Base-by-base conservation (phyloP, 2,113 vertebrate species). In the Felis chaus region DNA sequence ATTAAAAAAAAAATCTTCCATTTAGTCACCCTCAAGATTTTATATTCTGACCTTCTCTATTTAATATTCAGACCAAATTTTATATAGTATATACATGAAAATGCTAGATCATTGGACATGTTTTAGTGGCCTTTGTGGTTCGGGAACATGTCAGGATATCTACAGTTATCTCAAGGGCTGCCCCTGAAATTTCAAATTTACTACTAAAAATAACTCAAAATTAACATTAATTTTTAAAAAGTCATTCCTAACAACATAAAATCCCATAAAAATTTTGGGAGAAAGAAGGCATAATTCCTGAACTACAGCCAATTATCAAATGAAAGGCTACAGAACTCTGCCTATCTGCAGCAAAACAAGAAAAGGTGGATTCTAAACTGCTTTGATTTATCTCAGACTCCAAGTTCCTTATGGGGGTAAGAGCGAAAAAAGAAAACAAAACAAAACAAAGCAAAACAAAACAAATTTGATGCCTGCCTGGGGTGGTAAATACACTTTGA, bases 191-290 rank as follows among this genome's bases (percentile, higher is more conserved):
- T 96, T 89, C 41, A 96, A 82, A 93, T 89, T 93, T 68, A 69
- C 80, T 74, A 45, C 10, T 91, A 86, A 86, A 95, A 95, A 74
- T 53, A 80, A 94, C n/a, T 95, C 36, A 95, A 57, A 92, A 83
- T 87, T 69, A 65, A 94, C 4, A 92, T 69, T 63, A 82, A 95
- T 63, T 33, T 29, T 5, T 36, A 82, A 97, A 89, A 53, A 23
- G 6, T 10, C 21, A 88, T 39, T 85, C 27, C 48, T 33, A 83
- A 82, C 19, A 73, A 95, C 92, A 68, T 45, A 25, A 90, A 91
- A 93, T 89, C 9, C 23, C 12, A 78, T 50, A 81, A 63, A 87
- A 83, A 6, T 71, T 79, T 68, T 27, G 48, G n/a, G 39, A 57
- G 27, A 27, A 93, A 31, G 21, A 71, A 94, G 41, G 19, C 31